Evolutionary conservation across 2,113 vertebrate species (phyloP).

Genomic region (Gallinago media): DNA sequence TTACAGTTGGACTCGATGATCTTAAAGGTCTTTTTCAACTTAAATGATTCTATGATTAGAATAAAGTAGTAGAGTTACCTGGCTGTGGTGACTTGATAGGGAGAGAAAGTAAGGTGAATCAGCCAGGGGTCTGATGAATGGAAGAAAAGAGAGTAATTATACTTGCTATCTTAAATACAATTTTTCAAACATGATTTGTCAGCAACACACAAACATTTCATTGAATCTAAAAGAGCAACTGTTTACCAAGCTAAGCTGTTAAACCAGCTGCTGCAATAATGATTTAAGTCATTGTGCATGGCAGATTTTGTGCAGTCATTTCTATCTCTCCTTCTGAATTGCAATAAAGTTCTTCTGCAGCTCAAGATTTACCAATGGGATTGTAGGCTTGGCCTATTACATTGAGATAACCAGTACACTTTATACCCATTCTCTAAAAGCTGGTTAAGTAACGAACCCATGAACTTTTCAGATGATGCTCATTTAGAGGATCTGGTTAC

Average conservation of each 20-base stretch:
- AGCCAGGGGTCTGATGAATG: constrained; percentile 60
- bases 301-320: background rate
- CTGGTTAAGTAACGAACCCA: background rate
- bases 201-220: background rate
- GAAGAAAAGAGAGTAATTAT: background rate
- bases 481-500: background rate
- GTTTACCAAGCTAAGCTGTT: constrained; percentile 29
- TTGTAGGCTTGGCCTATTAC: background rate
- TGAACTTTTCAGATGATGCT: background rate
- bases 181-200: background rate
- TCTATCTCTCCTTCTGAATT: background rate
- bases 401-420: background rate
- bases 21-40: background rate
- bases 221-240: background rate
- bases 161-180: background rate
- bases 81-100: constrained; percentile 70
- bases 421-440: background rate
- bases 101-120: constrained; percentile 71
- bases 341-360: background rate
- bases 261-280: background rate
- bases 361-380: background rate
- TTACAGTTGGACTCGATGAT: background rate
- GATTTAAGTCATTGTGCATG: background rate
- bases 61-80: constrained; percentile 64
- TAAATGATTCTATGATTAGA: background rate